These are phyloP conservation scores for Acanthurus leucopareius DNA, from an alignment of 2,797 vertebrate species.

Conservation along the genomic window DNA sequence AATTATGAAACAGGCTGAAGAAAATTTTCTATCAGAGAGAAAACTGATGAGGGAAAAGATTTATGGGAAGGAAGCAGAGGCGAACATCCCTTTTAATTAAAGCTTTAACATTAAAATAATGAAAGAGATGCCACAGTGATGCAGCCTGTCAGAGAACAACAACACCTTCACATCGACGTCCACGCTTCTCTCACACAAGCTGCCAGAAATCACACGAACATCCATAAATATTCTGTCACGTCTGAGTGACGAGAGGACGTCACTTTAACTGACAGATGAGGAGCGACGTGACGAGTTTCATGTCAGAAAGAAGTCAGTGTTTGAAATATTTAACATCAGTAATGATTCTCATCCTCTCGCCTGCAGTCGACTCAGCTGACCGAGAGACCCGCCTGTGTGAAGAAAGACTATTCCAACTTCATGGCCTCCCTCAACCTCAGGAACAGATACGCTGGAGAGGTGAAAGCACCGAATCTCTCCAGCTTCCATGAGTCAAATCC, in stretches of 20 bases:
- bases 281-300: not conserved
- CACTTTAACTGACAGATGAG: not conserved
- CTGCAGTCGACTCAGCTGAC: slow-evolving; percentile 92
- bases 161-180: not conserved
- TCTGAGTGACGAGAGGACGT: not conserved
- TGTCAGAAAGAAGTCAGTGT: not conserved
- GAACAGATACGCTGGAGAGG: slow-evolving; percentile 97
- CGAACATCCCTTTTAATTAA: not conserved
- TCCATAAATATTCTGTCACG: not conserved
- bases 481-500: not conserved
- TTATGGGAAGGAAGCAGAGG: not conserved
- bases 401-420: slow-evolving; percentile 98
- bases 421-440: slow-evolving; percentile 97
- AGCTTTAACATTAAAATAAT: not conserved
- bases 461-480: slow-evolving; percentile 43
- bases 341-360: not conserved
- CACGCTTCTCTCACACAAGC: not conserved
- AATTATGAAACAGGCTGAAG: too few species aligned
- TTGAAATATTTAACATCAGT: not conserved
- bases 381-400: slow-evolving; percentile 94
- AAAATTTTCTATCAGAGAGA: not conserved
- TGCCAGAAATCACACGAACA: not conserved
- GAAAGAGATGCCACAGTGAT: not conserved
- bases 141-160: not conserved
- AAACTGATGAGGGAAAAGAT: too few species aligned